These are phyloP conservation scores for Bufo bufo DNA, from an alignment of 2,113 vertebrate species.

Conservation along the genomic window DNA sequence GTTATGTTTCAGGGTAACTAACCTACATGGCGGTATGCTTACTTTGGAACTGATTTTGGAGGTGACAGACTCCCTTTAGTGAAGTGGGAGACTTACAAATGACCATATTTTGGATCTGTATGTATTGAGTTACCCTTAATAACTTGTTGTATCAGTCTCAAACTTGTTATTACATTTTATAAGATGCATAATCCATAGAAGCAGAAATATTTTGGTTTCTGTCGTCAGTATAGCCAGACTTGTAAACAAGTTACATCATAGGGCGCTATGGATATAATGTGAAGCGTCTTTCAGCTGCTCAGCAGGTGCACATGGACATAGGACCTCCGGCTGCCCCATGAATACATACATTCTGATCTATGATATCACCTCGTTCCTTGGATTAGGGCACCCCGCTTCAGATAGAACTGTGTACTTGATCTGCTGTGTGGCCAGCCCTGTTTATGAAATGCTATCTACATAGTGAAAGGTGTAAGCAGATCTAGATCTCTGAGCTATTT, in stretches of 20 bases:
- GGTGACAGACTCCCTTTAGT: too few relatives aligned
- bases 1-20: too few relatives aligned
- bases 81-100: too few relatives aligned
- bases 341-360: conserved; percentile 25
- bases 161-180: too few relatives aligned
- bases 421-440: conserved; percentile 16
- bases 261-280: neutral
- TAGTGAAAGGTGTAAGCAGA: conserved; percentile 13
- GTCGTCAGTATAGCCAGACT: neutral
- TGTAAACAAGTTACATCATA: conserved; percentile 43
- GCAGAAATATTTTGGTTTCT: too few relatives aligned
- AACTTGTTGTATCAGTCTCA: too few relatives aligned
- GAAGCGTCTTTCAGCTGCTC: conserved; percentile 25
- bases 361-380: conserved; percentile 31
- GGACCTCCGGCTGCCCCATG: conserved; percentile 4
- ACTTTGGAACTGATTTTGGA: too few relatives aligned
- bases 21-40: too few relatives aligned
- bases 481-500: neutral
- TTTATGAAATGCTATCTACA: conserved; percentile 32
- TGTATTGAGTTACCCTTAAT: too few relatives aligned
- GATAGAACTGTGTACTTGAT: conserved; percentile 10
- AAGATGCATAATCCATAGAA: too few relatives aligned
- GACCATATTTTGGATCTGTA: too few relatives aligned
- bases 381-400: conserved; percentile 18
- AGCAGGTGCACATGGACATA: conserved; percentile 31